Evolutionary conservation across 2,113 vertebrate species (phyloP).

Genomic region (Leucosticte australis): DNA sequence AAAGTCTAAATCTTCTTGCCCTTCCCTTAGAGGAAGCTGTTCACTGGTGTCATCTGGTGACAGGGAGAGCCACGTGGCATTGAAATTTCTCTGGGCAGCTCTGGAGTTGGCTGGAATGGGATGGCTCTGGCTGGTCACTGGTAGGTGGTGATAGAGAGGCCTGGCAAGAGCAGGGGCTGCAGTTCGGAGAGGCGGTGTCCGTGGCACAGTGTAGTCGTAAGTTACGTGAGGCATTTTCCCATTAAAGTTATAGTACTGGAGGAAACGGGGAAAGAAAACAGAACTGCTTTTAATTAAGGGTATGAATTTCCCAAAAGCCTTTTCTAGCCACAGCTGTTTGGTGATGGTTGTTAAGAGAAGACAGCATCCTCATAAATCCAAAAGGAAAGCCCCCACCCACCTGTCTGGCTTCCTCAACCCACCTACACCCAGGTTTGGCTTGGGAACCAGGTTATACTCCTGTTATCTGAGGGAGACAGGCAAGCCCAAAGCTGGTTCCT

Average conservation of each 20-base stretch:
- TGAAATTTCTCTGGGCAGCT: slow-evolving; percentile 42
- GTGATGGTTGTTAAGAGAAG: background rate
- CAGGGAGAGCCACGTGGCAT: slow-evolving; percentile 50
- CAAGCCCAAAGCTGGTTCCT: background rate
- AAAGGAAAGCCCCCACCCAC: background rate
- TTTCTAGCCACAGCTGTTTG: background rate
- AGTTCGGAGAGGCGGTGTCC: slow-evolving; percentile 28
- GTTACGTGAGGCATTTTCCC: slow-evolving; percentile 88
- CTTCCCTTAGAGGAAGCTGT: slow-evolving; percentile 18
- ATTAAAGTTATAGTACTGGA: slow-evolving; percentile 89
- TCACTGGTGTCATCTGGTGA: background rate
- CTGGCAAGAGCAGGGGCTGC: slow-evolving; percentile 40
- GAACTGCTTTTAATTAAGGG: background rate
- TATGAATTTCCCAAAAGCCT: background rate
- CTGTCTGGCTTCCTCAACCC: background rate
- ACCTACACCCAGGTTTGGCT: background rate
- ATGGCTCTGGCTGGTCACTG: slow-evolving; percentile 18
- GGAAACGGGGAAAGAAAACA: background rate
- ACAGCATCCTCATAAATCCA: background rate
- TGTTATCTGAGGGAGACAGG: background rate
- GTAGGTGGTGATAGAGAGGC: slow-evolving; percentile 29
- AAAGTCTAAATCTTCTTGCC: slow-evolving; percentile 21
- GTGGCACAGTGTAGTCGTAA: slow-evolving; percentile 86
- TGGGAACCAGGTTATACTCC: background rate
- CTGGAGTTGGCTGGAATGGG: slow-evolving; percentile 15